Evolutionary conservation across 37 sponge, comb jelly and placozoan genomes (phyloP), one percentile per base, ranked within the genome.

Genomic region (Ephydatia muelleri): DNA sequence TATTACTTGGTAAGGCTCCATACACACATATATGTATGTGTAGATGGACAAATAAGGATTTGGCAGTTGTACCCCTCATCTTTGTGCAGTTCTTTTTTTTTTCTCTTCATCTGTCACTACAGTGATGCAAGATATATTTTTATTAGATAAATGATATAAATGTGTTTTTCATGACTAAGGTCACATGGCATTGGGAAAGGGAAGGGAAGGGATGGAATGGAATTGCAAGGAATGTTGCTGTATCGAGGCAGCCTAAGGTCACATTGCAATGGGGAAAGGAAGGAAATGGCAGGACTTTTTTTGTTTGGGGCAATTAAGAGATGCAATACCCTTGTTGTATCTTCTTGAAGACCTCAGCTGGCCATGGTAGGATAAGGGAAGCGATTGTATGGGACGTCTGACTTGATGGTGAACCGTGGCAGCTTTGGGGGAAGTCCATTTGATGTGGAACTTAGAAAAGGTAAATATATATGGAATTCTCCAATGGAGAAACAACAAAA

Each of bases 401-500:
- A 98, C 80, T 98, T 98, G 75, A 96, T 98, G 67, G 93, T 91
- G 87, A 98, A 98, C 14, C 97, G 92, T 84, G 22, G 95, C 95
- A 40, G 99, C 99, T 68, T 98, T 96, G 21, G 99, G 96, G 16
- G 98, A 96, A 0, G 98, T 98, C 98, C 98, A 98, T 72, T 98
- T 98, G 76, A 98, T 98, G 70, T 96, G 99, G 88, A 98, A 96
- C 83, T 93, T 95, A 32, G 97, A n/a, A n/a, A n/a, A n/a, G n/a
- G n/a, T n/a, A n/a, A n/a, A n/a, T n/a, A n/a, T n/a, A n/a, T n/a
- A n/a, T n/a, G n/a, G n/a, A n/a, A n/a, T n/a, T n/a, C n/a, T n/a
- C n/a, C n/a, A n/a, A n/a, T n/a, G n/a, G n/a, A n/a, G n/a, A n/a
- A n/a, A n/a, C n/a, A n/a, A n/a, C n/a, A n/a, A n/a, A n/a, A n/a